Conservation (phyloP, 2,888 invertebrate genomes). For the Xanthia icteritia region DNA sequence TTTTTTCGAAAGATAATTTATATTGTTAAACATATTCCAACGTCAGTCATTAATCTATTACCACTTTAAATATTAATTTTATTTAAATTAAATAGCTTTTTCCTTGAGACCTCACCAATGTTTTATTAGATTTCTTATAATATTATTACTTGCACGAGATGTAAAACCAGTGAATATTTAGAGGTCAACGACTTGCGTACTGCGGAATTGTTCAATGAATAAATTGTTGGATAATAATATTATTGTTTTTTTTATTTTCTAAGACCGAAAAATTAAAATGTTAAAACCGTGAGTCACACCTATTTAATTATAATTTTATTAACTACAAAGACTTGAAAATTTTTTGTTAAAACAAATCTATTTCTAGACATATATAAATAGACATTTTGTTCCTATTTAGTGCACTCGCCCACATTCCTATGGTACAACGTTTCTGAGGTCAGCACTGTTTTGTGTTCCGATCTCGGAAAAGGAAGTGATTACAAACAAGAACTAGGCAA, state of each 20-base stretch:
- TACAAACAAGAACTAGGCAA: constrained; percentile 5
- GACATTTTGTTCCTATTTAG: neutral
- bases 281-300: too few relatives aligned
- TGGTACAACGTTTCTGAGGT: constrained; percentile 13
- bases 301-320: neutral
- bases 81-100: constrained; percentile 25
- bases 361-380: neutral
- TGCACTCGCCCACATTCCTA: constrained; percentile 22
- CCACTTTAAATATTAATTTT: neutral
- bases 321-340: neutral
- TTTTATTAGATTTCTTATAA: neutral
- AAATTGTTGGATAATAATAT: neutral
- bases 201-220: neutral
- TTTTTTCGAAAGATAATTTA: neutral
- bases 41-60: neutral
- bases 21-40: constrained; percentile 26
- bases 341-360: too few relatives aligned
- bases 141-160: neutral
- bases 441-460: constrained; percentile 13
- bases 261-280: neutral
- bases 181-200: neutral
- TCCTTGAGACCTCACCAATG: constrained; percentile 23
- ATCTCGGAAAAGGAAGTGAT: constrained; percentile 36
- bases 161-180: neutral
- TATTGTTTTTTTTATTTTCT: neutral